Evolutionary conservation across 2,797 vertebrate genomes (phyloP), one percentile per base, ranked within the genome.

Genomic region (Alectoris magna): DNA sequence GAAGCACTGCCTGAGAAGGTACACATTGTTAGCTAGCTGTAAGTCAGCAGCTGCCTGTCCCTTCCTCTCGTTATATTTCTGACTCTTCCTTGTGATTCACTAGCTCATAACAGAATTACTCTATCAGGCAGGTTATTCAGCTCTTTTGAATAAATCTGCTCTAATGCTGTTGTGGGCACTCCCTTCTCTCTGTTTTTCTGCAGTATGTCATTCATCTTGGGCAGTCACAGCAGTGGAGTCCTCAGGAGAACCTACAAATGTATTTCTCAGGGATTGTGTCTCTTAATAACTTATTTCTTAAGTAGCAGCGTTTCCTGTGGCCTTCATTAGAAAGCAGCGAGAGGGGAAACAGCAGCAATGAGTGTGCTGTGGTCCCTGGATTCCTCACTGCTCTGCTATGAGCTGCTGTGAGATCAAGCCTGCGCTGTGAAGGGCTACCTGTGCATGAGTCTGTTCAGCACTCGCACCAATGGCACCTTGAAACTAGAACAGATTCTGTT

Each of bases 1-100:
- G 60, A 56, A 91, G 34, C 39, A 18, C n/a, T 83, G 48, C 64
- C n/a, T 82, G 72, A 74, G 71, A 94, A 93, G 95, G 93, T 36
- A 21, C 17, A 24, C 26, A 11, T 66, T 71, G 14, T 10, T 49
- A 73, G 68, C 77, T 91, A 74, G 67, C 88, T 88, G 16, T 43
- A 88, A 94, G 78, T 87, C 51, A 76, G 55, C 55, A 88, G 88
- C 81, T 58, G 27, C 36, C 62, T 84, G 68, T 67, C 27, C 55
- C 29, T 73, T 82, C 43, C 34, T 34, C 44, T 90, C 67, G 22
- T 71, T 41, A 48, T 93, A 72, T 76, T 94, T 94, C 53, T 85
- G 59, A 83, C 59, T 80, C 71, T 74, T 84, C 46, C 19, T 70
- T 90, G 36, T 62, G 49, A 91, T 92, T 95, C 83, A 59, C 48